These are phyloP conservation scores for Barypeithes pellucidus DNA, from an alignment of 2,888 invertebrate genomes.

Conservation along the genomic window DNA sequence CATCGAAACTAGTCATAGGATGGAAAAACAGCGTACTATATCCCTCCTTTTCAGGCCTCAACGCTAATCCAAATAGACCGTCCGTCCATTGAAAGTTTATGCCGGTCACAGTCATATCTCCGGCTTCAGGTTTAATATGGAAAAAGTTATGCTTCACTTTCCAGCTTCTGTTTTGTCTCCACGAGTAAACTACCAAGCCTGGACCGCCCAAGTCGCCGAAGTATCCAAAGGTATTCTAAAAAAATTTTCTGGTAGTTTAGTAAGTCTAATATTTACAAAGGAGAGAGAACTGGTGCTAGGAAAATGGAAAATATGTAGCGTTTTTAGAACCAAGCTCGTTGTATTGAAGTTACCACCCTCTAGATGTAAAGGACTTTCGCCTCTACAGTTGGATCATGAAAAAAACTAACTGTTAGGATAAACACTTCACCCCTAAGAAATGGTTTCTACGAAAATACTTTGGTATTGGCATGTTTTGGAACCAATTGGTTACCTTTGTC, in stretches of 20 bases:
- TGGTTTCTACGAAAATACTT: too few species aligned
- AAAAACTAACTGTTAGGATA: too few species aligned
- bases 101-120: conserved; percentile 82
- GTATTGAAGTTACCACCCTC: too few species aligned
- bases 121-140: conserved; percentile 76
- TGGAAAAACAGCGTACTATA: conserved; percentile 86
- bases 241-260: background rate
- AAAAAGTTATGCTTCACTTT: conserved; percentile 72
- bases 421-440: too few species aligned
- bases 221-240: conserved; percentile 79
- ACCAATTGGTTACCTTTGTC: too few species aligned
- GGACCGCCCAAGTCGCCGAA: conserved; percentile 81
- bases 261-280: too few species aligned
- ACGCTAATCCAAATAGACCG: conserved; percentile 82
- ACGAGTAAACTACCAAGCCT: conserved; percentile 84
- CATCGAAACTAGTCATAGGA: conserved; percentile 83
- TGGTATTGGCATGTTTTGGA: too few species aligned
- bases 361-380: too few species aligned
- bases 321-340: too few species aligned
- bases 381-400: too few species aligned
- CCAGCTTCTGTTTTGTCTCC: conserved; percentile 82
- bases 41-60: conserved; percentile 78
- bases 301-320: too few species aligned
- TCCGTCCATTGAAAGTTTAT: conserved; percentile 83
- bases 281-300: too few species aligned